phyloP scores from a whole-genome alignment of 2,797 vertebrate species.

The Pseudopleuronectes americanus region DNA sequence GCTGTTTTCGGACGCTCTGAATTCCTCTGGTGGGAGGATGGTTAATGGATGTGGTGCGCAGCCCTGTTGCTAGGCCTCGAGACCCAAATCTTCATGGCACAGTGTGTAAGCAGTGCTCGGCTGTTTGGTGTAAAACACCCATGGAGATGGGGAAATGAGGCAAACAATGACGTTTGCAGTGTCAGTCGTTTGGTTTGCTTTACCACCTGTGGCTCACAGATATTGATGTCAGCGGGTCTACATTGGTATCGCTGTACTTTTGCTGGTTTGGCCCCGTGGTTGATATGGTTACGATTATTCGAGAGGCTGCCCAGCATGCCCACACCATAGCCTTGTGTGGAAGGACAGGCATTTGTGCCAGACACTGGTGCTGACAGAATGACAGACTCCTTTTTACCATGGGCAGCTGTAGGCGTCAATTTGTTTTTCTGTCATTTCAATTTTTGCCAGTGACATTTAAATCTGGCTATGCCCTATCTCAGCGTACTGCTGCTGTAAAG shows the following conservation, averaged over 20 bases:
- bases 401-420: constrained; percentile 31
- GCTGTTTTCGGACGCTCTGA: constrained; percentile 71
- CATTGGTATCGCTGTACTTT: background rate
- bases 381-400: constrained; percentile 18
- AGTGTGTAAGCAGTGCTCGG: constrained; percentile 12
- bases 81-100: constrained; percentile 43
- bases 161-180: background rate
- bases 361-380: constrained; percentile 38
- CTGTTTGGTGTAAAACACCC: constrained; percentile 27
- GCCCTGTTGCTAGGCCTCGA: constrained; percentile 64
- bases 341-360: constrained; percentile 38
- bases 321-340: constrained; percentile 21
- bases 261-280: background rate
- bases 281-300: constrained; percentile 32
- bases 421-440: constrained; percentile 35
- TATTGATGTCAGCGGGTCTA: background rate
- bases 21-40: constrained; percentile 75
- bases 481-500: background rate
- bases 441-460: constrained; percentile 28
- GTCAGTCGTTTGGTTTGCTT: background rate
- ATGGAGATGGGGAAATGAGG: constrained; percentile 12
- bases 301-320: constrained; percentile 16
- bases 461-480: background rate
- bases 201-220: constrained; percentile 12
- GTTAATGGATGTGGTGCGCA: constrained; percentile 59